A percentile compares a stretch with the other conserved stretches of the same genome.
Evolutionary conservation across 2,888 invertebrate genomes (phyloP).

Genomic region (Oscheius sp.): DNA sequence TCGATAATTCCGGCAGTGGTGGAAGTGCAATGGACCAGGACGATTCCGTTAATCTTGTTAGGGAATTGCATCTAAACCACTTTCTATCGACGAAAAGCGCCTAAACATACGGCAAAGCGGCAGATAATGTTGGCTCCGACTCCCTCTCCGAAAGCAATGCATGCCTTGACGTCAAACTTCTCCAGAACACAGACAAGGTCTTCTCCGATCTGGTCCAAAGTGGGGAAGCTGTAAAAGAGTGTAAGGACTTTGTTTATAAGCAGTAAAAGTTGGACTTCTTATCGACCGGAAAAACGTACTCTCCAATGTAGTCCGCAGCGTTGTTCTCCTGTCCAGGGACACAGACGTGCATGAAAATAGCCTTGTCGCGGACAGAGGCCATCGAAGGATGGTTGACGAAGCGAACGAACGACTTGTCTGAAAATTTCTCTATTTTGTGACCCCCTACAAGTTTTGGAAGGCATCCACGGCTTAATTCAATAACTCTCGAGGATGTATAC

Average conservation of each 20-base stretch:
- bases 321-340: slow-evolving; percentile 88
- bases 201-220: slow-evolving; percentile 85
- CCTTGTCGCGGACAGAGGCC: slow-evolving; percentile 85
- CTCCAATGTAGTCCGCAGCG: slow-evolving; percentile 76
- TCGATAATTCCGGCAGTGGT: slow-evolving; percentile 88
- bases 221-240: slow-evolving; percentile 80
- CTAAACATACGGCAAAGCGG: slow-evolving; percentile 80
- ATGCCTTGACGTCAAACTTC: slow-evolving; percentile 83
- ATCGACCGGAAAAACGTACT: slow-evolving; percentile 45
- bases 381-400: slow-evolving; percentile 86
- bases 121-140: slow-evolving; percentile 89
- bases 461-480: too few relatives aligned
- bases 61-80: slow-evolving; percentile 81
- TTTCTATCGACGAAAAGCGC: background rate
- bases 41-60: slow-evolving; percentile 83
- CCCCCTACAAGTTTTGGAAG: too few relatives aligned
- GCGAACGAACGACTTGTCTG: slow-evolving; percentile 86
- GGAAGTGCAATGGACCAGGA: slow-evolving; percentile 88
- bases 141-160: slow-evolving; percentile 87
- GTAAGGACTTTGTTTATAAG: slow-evolving; percentile 1
- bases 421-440: slow-evolving; percentile 39
- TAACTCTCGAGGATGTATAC: too few relatives aligned
- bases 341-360: slow-evolving; percentile 86
- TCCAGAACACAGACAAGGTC: slow-evolving; percentile 86
- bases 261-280: background rate